Conservation (phyloP, 2,113 vertebrate genomes). For the Cyrtonyx montezumae region DNA sequence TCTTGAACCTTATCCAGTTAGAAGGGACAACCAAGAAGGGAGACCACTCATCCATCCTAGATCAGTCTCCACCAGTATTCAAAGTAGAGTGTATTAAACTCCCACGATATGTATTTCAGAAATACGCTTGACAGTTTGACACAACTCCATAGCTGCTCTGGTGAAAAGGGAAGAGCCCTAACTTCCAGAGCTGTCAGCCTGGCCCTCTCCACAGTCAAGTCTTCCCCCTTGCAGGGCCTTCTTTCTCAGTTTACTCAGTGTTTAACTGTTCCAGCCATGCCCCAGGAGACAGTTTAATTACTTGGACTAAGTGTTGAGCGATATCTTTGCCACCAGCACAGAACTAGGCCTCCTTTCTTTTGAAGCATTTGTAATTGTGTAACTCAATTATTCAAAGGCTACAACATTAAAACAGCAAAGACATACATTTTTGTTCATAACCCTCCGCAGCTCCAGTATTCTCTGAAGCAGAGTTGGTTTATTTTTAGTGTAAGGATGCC, state of each 20-base stretch:
- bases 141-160: neutral
- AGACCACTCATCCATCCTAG: neutral
- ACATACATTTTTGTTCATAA: neutral
- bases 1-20: neutral
- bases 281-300: fast-evolving
- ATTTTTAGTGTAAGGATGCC: neutral
- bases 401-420: neutral
- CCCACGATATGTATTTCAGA: neutral
- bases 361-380: neutral
- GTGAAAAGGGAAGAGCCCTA: neutral
- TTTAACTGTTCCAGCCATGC: neutral
- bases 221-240: neutral
- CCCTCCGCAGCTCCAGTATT: neutral
- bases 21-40: neutral
- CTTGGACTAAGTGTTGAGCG: neutral
- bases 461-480: neutral
- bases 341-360: neutral
- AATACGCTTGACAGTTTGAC: neutral
- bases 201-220: neutral
- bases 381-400: neutral
- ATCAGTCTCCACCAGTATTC: neutral
- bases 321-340: neutral
- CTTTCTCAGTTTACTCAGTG: neutral
- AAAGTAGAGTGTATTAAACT: neutral
- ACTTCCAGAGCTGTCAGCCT: neutral